phyloP scores from a whole-genome alignment of 2,113 vertebrate genomes.

The Pomatostomus ruficeps region DNA sequence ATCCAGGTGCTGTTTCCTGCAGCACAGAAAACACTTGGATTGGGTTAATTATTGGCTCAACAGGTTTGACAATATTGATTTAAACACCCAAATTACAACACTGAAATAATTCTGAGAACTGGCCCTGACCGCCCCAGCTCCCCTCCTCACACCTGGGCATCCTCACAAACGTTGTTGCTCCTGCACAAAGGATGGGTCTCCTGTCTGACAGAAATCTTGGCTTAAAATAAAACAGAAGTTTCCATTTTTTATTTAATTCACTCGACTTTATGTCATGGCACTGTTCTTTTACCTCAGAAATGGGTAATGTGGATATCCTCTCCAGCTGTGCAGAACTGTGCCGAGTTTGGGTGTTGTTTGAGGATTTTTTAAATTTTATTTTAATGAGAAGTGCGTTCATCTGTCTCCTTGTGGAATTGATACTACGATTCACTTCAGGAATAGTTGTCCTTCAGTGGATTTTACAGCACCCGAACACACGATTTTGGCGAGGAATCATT shows the following conservation, averaged over 20 bases:
- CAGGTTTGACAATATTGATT: neutral
- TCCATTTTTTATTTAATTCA: neutral
- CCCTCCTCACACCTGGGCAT: neutral
- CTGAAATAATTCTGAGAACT: neutral
- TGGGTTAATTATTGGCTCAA: neutral
- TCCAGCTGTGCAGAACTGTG: neutral
- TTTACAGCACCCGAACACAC: neutral
- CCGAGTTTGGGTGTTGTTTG: neutral
- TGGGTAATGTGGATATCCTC: neutral
- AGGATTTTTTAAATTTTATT: neutral
- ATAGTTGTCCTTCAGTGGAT: neutral
- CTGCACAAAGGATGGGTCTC: neutral
- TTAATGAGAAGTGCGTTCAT: neutral
- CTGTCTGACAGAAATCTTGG: neutral
- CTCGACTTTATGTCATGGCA: accelerated
- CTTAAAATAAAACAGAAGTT: neutral
- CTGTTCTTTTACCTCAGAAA: neutral
- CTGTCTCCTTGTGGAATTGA: neutral
- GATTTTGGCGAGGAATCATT: neutral
- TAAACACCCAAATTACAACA: neutral
- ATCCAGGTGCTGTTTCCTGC: neutral
- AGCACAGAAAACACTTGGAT: neutral
- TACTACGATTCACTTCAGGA: neutral
- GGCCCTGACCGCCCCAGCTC: neutral
- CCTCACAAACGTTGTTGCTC: no score